A percentile compares a stretch with the other conserved stretches of the same genome.
phyloP scores from a whole-genome alignment of 2,888 invertebrate genomes.

The Proisotoma minuta region DNA sequence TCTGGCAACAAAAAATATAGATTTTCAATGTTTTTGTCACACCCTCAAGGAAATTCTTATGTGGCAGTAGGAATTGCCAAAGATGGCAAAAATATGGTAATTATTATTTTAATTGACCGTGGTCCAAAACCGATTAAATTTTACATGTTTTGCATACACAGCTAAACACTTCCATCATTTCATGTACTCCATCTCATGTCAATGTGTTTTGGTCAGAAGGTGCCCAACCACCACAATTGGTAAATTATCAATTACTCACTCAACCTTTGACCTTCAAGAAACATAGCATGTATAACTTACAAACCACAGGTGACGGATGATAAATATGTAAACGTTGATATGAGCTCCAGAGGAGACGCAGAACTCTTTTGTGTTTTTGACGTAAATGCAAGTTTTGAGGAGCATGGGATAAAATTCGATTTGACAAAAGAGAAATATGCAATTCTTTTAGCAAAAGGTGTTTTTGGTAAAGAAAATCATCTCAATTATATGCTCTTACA shows the following conservation, averaged over 20 bases:
- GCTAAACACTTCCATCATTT: not conserved
- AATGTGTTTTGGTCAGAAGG: not conserved
- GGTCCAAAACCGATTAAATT: too few species aligned
- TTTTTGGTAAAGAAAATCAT: too few species aligned
- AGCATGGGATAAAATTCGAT: not conserved
- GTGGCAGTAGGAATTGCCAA: slow-evolving; percentile 14
- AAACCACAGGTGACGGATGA: too few species aligned
- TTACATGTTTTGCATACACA: too few species aligned
- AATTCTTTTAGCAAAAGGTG: slow-evolving; percentile 1
- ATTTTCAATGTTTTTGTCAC: not conserved
- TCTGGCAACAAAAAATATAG: not conserved
- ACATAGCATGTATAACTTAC: too few species aligned
- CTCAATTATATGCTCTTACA: too few species aligned
- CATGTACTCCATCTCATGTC: not conserved
- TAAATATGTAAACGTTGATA: too few species aligned
- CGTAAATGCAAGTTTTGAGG: not conserved
- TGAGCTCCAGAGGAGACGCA: too few species aligned
- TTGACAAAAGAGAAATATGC: not conserved
- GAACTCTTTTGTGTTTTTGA: slow-evolving; percentile 1
- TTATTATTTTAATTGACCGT: not conserved
- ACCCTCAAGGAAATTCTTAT: not conserved
- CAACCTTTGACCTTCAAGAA: too few species aligned
- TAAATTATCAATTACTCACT: too few species aligned
- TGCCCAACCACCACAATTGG: not conserved
- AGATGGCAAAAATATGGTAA: slow-evolving; percentile 9